These are phyloP conservation scores for Leuciscus idus DNA, from an alignment of 2,113 vertebrate genomes.

Conservation along the genomic window DNA sequence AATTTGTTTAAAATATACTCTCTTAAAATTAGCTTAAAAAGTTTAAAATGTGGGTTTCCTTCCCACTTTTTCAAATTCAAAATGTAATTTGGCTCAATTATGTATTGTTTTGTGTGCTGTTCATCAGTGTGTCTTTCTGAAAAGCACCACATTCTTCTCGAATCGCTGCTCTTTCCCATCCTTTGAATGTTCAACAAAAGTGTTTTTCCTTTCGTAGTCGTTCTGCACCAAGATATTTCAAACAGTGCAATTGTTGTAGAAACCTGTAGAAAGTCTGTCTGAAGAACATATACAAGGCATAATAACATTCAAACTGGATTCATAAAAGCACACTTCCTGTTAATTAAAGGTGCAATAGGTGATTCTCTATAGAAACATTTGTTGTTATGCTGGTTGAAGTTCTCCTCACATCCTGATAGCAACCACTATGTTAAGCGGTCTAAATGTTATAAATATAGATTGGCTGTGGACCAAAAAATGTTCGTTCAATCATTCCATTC, in stretches of 20 bases:
- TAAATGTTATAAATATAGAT: too few relatives aligned
- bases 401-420: too few relatives aligned
- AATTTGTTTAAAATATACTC: background rate
- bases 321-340: constrained; percentile 47
- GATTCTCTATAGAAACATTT: too few relatives aligned
- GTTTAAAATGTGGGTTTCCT: background rate
- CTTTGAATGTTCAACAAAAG: background rate
- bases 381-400: too few relatives aligned
- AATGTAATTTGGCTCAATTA: background rate
- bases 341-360: background rate
- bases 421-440: too few relatives aligned
- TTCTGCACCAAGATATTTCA: constrained; percentile 6
- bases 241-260: background rate
- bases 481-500: too few relatives aligned
- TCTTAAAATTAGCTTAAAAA: background rate
- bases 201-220: background rate
- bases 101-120: background rate
- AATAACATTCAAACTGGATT: constrained; percentile 45
- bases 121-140: background rate
- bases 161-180: background rate
- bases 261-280: constrained; percentile 1
- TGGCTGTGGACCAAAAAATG: too few relatives aligned
- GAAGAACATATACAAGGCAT: constrained; percentile 30
- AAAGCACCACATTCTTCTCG: background rate
- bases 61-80: background rate